Percentiles rank a stretch among this genome's conserved stretches.
Evolutionary conservation across 2,113 vertebrate species (phyloP).

Genomic region (Leptobrachium ailaonicum): DNA sequence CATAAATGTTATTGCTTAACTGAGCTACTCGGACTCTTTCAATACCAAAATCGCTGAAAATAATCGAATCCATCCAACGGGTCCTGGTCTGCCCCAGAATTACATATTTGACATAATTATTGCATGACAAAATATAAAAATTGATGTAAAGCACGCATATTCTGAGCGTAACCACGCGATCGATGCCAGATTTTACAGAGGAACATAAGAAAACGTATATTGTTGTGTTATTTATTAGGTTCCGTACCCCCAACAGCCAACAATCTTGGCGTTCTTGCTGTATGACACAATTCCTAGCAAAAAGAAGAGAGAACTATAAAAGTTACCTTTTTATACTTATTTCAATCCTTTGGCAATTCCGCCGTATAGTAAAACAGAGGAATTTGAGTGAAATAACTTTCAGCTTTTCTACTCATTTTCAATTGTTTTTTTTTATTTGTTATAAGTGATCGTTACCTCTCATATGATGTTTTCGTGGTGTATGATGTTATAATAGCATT

Average conservation of each 20-base stretch:
- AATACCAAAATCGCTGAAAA: too few relatives aligned
- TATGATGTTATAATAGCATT: slow-evolving; percentile 11
- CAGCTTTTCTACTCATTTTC: background rate
- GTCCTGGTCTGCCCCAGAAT: too few relatives aligned
- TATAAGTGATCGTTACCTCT: background rate
- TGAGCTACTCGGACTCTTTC: too few relatives aligned
- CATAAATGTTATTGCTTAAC: background rate
- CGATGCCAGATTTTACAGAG: too few relatives aligned
- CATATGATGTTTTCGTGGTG: background rate
- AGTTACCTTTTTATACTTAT: background rate
- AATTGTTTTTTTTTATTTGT: background rate
- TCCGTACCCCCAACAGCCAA: background rate
- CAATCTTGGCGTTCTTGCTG: background rate
- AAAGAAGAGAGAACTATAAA: background rate
- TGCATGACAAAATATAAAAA: too few relatives aligned
- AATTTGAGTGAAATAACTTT: background rate
- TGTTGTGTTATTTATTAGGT: background rate
- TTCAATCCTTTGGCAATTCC: background rate
- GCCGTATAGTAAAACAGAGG: background rate
- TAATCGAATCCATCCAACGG: too few relatives aligned
- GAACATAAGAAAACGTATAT: background rate
- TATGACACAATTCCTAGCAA: background rate
- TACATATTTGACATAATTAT: too few relatives aligned
- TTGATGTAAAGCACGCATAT: too few relatives aligned
- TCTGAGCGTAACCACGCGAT: too few relatives aligned